Percentiles rank a stretch among this genome's conserved stretches.
Evolutionary conservation across 2,888 invertebrate species (phyloP).

Genomic region (Caenorhabditis auriculariae): DNA sequence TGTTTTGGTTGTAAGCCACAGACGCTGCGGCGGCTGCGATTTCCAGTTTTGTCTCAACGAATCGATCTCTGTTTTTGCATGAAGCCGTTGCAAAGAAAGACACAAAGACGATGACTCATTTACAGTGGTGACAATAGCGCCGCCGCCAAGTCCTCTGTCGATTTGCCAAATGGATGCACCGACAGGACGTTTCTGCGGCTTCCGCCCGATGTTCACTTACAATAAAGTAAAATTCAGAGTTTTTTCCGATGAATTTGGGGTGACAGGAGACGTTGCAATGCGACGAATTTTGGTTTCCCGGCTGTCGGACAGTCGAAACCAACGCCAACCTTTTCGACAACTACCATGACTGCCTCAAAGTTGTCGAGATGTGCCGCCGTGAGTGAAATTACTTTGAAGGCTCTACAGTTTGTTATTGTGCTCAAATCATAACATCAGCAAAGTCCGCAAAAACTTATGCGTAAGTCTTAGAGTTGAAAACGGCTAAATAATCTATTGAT

Average conservation of each 20-base stretch:
- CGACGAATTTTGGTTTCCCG: conserved; percentile 61
- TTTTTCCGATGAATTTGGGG: not conserved
- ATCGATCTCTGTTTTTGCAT: no score
- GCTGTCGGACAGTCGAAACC: conserved; percentile 55
- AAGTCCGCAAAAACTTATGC: no score
- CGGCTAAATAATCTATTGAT: no score
- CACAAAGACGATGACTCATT: no score
- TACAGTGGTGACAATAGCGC: conserved; percentile 4
- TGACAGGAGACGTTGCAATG: conserved; percentile 55
- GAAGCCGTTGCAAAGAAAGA: no score
- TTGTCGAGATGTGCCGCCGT: conserved; percentile 53
- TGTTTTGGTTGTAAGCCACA: no score
- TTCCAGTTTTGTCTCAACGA: no score
- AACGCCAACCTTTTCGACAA: conserved; percentile 59
- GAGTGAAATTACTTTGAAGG: no score
- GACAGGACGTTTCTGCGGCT: conserved; percentile 60
- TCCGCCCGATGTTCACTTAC: conserved; percentile 49
- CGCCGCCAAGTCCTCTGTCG: conserved; percentile 14
- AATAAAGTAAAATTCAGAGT: conserved; percentile 27
- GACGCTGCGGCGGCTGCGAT: no score
- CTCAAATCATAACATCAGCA: no score
- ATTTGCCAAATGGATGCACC: conserved; percentile 57
- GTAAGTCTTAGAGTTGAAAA: no score
- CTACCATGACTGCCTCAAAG: conserved; percentile 41
- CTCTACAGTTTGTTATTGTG: no score